These are phyloP conservation scores for Crotalus adamanteus DNA, from an alignment of 2,797 vertebrate species.

Conservation along the genomic window DNA sequence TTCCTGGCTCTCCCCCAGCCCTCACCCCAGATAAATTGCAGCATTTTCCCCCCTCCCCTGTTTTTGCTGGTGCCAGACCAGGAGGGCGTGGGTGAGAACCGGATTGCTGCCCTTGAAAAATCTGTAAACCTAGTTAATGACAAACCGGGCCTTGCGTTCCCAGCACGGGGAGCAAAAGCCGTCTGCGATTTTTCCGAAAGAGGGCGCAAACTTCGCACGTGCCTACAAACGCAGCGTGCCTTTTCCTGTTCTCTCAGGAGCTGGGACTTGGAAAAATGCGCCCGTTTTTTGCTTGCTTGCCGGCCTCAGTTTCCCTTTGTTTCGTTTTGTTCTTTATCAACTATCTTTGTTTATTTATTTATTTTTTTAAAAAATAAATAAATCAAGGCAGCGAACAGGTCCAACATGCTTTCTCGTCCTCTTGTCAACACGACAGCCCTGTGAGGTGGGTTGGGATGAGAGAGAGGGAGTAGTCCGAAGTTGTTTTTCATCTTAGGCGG, in stretches of 20 bases:
- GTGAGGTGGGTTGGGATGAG: too few relatives aligned
- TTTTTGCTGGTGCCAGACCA: neutral
- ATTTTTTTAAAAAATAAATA: neutral
- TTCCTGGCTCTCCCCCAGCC: neutral
- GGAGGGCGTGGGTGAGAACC: neutral
- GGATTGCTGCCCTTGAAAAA: neutral
- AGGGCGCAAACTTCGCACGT: neutral
- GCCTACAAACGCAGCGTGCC: neutral
- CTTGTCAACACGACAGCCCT: too few relatives aligned
- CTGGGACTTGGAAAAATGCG: neutral
- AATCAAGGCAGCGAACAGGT: neutral
- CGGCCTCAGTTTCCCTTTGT: neutral
- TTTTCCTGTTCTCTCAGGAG: neutral
- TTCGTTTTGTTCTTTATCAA: neutral
- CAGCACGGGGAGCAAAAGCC: too few relatives aligned
- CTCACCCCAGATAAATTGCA: neutral
- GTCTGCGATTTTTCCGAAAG: too few relatives aligned
- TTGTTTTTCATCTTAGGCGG: too few relatives aligned
- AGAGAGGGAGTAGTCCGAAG: too few relatives aligned
- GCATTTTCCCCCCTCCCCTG: neutral
- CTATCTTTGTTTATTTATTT: neutral
- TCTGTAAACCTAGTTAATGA: conserved; percentile 1
- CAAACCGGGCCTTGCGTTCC: neutral
- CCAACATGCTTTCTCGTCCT: too few relatives aligned
- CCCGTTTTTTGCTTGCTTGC: neutral